A percentile compares a stretch with the other conserved stretches of the same genome.
These are phyloP conservation scores for Orientallactaga sibirica DNA, from an alignment of 2,797 vertebrate species.

Conservation along the genomic window DNA sequence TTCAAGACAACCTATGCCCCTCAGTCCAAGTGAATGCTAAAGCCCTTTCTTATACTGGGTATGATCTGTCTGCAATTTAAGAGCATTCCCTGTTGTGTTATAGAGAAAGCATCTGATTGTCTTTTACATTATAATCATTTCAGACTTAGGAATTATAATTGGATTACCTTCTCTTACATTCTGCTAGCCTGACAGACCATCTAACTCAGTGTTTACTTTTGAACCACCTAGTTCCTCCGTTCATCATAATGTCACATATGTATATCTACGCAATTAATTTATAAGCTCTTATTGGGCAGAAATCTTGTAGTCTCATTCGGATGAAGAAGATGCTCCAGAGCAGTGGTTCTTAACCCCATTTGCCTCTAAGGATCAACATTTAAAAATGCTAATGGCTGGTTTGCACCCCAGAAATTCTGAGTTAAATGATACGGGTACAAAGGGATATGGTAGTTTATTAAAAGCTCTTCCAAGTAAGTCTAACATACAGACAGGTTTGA, in stretches of 20 bases:
- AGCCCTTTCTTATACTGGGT: constrained; percentile 68
- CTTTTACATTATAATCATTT: constrained; percentile 77
- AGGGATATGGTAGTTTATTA: background rate
- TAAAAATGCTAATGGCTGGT: constrained; percentile 28
- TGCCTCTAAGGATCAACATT: background rate
- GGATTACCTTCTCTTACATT: constrained; percentile 68
- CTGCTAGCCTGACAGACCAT: constrained; percentile 45
- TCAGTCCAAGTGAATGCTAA: constrained; percentile 50
- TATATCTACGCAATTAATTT: constrained; percentile 40
- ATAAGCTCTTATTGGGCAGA: constrained; percentile 2
- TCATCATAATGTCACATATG: constrained; percentile 52
- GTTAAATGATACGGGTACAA: constrained; percentile 18
- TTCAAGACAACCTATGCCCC: constrained; percentile 63
- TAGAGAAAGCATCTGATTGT: constrained; percentile 75
- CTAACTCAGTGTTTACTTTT: constrained; percentile 60
- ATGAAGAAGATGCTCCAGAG: background rate
- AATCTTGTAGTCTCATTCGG: constrained; percentile 24
- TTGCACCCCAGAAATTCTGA: background rate
- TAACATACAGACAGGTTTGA: background rate
- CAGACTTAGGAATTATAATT: constrained; percentile 76
- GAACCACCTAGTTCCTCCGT: constrained; percentile 36
- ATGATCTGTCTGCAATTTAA: constrained; percentile 67
- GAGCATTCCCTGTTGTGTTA: constrained; percentile 68
- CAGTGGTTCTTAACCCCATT: background rate
- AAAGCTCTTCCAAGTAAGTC: constrained; percentile 18